These are phyloP conservation scores for Chloropsis cyanopogon DNA, from an alignment of 2,113 vertebrate species.

Conservation along the genomic window DNA sequence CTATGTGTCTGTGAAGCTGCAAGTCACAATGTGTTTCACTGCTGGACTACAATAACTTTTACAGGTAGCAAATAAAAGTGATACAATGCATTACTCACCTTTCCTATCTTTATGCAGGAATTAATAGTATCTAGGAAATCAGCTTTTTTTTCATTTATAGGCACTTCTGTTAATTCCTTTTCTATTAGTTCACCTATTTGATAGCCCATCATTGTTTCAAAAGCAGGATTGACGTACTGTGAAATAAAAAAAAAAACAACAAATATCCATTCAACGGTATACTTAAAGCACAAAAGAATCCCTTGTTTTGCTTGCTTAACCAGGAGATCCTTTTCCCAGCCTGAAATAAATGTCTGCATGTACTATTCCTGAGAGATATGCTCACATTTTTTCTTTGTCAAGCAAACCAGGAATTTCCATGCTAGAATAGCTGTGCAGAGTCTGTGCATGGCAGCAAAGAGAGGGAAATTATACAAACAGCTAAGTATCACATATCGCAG, in stretches of 20 bases:
- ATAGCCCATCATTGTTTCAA: conserved; percentile 94
- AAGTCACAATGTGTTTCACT: background rate
- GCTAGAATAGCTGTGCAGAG: background rate
- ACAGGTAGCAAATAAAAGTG: background rate
- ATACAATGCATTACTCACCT: conserved; percentile 77
- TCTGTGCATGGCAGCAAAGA: background rate
- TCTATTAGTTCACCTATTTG: conserved; percentile 91
- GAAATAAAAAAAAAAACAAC: conserved; percentile 39
- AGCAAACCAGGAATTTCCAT: background rate
- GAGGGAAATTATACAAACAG: background rate
- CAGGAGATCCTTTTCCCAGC: background rate
- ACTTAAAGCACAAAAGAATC: background rate
- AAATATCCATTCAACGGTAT: background rate
- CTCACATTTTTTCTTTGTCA: background rate
- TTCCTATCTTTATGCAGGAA: conserved; percentile 92
- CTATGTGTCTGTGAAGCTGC: background rate
- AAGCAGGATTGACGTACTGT: conserved; percentile 96
- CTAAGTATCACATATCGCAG: background rate
- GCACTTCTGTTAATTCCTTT: conserved; percentile 94
- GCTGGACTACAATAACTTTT: background rate
- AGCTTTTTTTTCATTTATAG: conserved; percentile 94
- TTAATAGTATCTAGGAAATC: conserved; percentile 95
- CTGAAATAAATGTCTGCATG: background rate
- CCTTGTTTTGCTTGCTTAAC: background rate
- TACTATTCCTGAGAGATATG: background rate